Base-by-base conservation (phyloP, 2,888 invertebrate species). In the Apoda limacodes region DNA sequence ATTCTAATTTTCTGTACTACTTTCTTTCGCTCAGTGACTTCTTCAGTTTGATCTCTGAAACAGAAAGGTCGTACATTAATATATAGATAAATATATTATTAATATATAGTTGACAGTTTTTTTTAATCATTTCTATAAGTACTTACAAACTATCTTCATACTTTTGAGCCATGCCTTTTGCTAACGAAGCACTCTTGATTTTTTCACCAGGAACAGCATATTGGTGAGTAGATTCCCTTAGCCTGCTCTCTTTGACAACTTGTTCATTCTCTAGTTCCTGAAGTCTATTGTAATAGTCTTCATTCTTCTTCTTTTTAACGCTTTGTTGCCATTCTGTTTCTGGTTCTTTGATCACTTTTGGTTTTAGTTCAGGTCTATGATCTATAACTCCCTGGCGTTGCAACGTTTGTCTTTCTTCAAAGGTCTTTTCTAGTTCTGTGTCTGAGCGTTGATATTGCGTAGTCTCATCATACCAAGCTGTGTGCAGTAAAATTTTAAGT, bases 401-500 rank as follows among this genome's bases (percentile, higher is more conserved):
- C 50, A 87, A 70, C 26, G 83, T 83, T 54, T 88, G 88, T 43
- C 93, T 87, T 65, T 95, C 95, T 58, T 93, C 93, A 62, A 95
- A 95, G 26, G 92, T 88, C 65, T 89, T 88, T 64, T 93, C 93
- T 52, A 95, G 82, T 72, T 95, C 95, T 32, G 89, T 91, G 51
- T 89, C 91, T 64, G 85, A 82, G 45, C 93, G 88, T 72, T 94
- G 95, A 72, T 93, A 94, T 62, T 88, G 87, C 45, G 89, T 83
- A 61, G 93, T 86, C 66, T 92, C 94, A 81, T 95, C 95, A 82
- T 95, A 95, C 95, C 95, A 95, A 53, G 95, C 95, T 78, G 69
- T 46, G 64, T 46, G 52, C 36, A 35, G 28, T 40, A 52, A 45
- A 24, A 21, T 13, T 3, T 11, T 20, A 21, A 25, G 9, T 32